Percentiles rank a stretch among this genome's conserved stretches.
These are phyloP conservation scores for Drosophila jambulina DNA, from an alignment of 1,140 invertebrate species.

Conservation along the genomic window DNA sequence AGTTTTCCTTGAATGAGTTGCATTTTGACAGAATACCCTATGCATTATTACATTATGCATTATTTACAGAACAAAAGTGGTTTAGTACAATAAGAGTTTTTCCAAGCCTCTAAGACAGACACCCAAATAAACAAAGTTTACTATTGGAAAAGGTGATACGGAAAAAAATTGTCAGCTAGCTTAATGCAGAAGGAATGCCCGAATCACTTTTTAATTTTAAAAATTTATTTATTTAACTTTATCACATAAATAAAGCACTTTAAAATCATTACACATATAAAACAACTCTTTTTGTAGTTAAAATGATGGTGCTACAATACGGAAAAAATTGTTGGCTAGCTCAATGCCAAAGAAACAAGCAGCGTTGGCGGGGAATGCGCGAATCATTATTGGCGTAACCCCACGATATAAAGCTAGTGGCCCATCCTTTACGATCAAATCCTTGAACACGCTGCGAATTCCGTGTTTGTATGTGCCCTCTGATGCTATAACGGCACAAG, in stretches of 20 bases:
- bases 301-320: conserved; percentile 58
- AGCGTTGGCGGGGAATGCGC: conserved; percentile 97
- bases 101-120: too few relatives aligned
- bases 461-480: conserved; percentile 95
- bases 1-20: too few relatives aligned
- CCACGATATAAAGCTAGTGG: conserved; percentile 93
- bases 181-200: too few relatives aligned
- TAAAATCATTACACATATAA: neutral
- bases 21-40: too few relatives aligned
- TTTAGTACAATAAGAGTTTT: too few relatives aligned
- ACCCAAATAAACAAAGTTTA: too few relatives aligned
- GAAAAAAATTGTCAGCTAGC: too few relatives aligned
- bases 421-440: conserved; percentile 93
- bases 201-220: neutral
- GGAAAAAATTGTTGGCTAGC: conserved; percentile 75
- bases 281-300: conserved; percentile 26
- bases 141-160: too few relatives aligned
- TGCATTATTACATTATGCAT: too few relatives aligned
- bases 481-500: conserved; percentile 88
- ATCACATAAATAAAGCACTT: neutral
- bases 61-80: too few relatives aligned
- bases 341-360: conserved; percentile 92
- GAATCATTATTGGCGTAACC: conserved; percentile 93
- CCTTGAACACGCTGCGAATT: conserved; percentile 92
- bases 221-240: neutral